Conservation (phyloP, 1,140 invertebrate genomes). For the Physella acuta region DNA sequence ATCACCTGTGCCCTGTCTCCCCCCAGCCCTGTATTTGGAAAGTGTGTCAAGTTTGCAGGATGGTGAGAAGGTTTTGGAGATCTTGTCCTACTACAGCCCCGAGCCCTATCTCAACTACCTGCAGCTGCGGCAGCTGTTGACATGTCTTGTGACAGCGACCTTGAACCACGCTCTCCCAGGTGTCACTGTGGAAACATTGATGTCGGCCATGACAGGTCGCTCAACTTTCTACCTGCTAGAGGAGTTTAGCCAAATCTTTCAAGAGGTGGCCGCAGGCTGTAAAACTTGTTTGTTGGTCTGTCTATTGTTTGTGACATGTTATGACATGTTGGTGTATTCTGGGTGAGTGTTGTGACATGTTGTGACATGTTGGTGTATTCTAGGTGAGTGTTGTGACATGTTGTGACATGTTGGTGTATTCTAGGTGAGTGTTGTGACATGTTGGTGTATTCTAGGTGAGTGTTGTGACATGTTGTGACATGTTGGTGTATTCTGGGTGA, state of each 20-base stretch:
- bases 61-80: constrained; percentile 18
- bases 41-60: too few relatives aligned
- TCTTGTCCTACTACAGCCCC: constrained; percentile 44
- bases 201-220: constrained; percentile 41
- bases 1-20: too few relatives aligned
- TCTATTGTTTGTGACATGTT: background rate
- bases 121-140: constrained; percentile 40
- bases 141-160: constrained; percentile 36
- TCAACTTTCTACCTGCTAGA: constrained; percentile 40
- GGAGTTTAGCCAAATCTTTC: constrained; percentile 43
- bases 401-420: background rate
- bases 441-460: background rate
- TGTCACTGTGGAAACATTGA: constrained; percentile 24
- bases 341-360: background rate
- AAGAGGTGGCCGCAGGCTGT: too few relatives aligned
- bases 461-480: background rate
- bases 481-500: background rate
- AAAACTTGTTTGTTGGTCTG: background rate
- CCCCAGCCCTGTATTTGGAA: too few relatives aligned
- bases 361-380: too few relatives aligned
- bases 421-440: constrained; percentile 3
- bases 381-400: background rate
- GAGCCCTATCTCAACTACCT: constrained; percentile 39
- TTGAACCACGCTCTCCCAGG: background rate
- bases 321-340: background rate